phyloP scores from a whole-genome alignment of 1,140 invertebrate genomes.

The Listronotus bonariensis region DNA sequence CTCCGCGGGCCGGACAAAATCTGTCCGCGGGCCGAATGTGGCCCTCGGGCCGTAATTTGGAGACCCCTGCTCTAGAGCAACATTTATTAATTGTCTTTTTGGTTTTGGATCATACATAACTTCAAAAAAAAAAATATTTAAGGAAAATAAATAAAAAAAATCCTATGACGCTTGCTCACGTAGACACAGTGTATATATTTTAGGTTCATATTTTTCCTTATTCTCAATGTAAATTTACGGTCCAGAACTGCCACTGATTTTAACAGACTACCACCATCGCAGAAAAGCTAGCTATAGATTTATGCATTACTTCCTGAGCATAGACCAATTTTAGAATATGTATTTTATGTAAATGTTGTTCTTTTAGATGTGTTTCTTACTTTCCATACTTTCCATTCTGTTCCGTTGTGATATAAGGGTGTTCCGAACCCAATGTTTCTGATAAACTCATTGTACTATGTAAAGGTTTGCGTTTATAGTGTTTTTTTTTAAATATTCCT shows the following conservation, averaged over 20 bases:
- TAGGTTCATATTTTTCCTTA: slow-evolving; percentile 2
- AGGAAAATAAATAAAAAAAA: too few relatives aligned
- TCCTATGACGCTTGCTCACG: too few relatives aligned
- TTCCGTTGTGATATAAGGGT: slow-evolving; percentile 14
- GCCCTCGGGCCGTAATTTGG: too few relatives aligned
- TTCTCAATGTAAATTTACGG: slow-evolving; percentile 16
- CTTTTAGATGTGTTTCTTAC: slow-evolving; percentile 28
- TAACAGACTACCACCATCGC: slow-evolving; percentile 8
- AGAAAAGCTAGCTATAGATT: slow-evolving; percentile 15
- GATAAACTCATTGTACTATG: slow-evolving; percentile 11
- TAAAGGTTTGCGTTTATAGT: slow-evolving; percentile 32
- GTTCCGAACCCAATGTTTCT: neutral
- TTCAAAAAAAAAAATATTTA: too few relatives aligned
- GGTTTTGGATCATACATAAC: too few relatives aligned
- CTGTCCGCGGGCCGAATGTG: too few relatives aligned
- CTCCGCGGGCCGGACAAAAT: too few relatives aligned
- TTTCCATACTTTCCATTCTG: slow-evolving; percentile 15
- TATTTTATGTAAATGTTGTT: slow-evolving; percentile 35
- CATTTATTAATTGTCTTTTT: too few relatives aligned
- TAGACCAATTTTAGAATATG: slow-evolving; percentile 27
- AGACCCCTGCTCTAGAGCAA: too few relatives aligned
- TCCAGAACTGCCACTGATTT: slow-evolving; percentile 9
- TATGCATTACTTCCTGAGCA: slow-evolving; percentile 29
- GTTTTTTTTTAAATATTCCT: too few relatives aligned
- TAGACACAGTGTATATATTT: too few relatives aligned